These are phyloP conservation scores for Reinhardtius hippoglossoides DNA, from an alignment of 2,113 vertebrate genomes.

Conservation along the genomic window DNA sequence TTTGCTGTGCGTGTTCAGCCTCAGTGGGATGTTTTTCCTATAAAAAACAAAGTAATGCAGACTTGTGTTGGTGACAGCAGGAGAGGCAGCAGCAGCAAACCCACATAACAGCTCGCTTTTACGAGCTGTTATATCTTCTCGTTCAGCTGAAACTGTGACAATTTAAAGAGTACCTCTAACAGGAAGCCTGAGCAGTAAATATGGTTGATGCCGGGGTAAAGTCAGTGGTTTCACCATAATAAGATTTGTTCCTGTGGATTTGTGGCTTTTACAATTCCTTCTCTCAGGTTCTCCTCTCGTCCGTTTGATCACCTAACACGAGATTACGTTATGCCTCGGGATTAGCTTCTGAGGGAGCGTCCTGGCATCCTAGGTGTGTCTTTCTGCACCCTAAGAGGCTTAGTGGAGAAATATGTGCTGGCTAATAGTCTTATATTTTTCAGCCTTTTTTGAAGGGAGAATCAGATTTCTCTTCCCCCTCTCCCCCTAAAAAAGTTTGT, in stretches of 20 bases:
- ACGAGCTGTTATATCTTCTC: no score
- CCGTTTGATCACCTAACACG: slow-evolving; percentile 84
- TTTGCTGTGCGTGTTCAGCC: slow-evolving; percentile 54
- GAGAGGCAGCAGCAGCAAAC: slow-evolving; percentile 55
- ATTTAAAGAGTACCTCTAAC: slow-evolving; percentile 50
- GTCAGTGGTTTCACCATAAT: slow-evolving; percentile 72
- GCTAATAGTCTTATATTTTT: slow-evolving; percentile 80
- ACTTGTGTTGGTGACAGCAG: slow-evolving; percentile 61
- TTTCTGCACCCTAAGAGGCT: slow-evolving; percentile 81
- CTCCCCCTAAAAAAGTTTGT: slow-evolving; percentile 65
- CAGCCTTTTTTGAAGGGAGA: slow-evolving; percentile 57
- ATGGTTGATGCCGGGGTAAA: slow-evolving; percentile 48
- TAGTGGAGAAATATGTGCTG: slow-evolving; percentile 74
- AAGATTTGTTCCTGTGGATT: slow-evolving; percentile 83
- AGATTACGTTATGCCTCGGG: slow-evolving; percentile 77
- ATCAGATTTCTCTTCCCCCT: slow-evolving; percentile 68
- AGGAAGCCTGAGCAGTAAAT: slow-evolving; percentile 51
- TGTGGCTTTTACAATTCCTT: slow-evolving; percentile 76
- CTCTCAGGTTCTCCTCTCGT: slow-evolving; percentile 72
- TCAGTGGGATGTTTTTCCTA: slow-evolving; percentile 43
- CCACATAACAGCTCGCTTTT: slow-evolving; percentile 38
- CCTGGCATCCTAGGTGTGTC: slow-evolving; percentile 81
- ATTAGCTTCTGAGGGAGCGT: slow-evolving; percentile 78
- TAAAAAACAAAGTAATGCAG: slow-evolving; percentile 35
- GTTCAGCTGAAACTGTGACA: slow-evolving; percentile 50